Evolutionary conservation across 2,888 invertebrate species (phyloP).

Genomic region (Ectobius pallidus): DNA sequence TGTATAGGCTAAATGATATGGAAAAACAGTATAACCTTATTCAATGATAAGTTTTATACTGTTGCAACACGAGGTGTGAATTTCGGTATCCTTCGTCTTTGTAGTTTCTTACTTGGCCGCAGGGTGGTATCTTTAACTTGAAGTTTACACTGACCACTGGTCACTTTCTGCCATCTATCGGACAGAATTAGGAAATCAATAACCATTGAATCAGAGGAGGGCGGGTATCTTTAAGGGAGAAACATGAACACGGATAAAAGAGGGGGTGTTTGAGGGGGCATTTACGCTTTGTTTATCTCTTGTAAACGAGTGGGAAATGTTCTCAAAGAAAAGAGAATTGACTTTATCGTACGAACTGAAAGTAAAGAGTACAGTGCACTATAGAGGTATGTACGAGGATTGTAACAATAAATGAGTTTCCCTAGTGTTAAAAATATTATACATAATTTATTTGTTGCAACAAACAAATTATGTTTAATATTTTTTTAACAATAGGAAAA

Average conservation of each 20-base stretch:
- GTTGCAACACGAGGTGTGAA: no score
- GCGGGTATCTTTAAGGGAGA: not conserved
- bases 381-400: not conserved
- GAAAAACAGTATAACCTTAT: no score
- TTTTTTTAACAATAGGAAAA: no score
- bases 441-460: no score
- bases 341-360: not conserved
- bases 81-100: no score
- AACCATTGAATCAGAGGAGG: slow-evolving; percentile 9
- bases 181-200: slow-evolving; percentile 33
- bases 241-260: not conserved
- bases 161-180: slow-evolving; percentile 36
- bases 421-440: no score
- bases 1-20: no score
- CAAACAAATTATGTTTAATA: no score
- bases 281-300: slow-evolving; percentile 14
- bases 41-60: no score
- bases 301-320: not conserved
- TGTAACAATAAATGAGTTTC: no score
- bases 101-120: slow-evolving; percentile 12
- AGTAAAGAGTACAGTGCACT: not conserved
- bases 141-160: slow-evolving; percentile 13
- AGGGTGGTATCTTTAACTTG: not conserved
- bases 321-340: not conserved
- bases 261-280: slow-evolving; percentile 7